Evolutionary conservation across 2,888 invertebrate genomes (phyloP).

Genomic region (Pinctada fucata): DNA sequence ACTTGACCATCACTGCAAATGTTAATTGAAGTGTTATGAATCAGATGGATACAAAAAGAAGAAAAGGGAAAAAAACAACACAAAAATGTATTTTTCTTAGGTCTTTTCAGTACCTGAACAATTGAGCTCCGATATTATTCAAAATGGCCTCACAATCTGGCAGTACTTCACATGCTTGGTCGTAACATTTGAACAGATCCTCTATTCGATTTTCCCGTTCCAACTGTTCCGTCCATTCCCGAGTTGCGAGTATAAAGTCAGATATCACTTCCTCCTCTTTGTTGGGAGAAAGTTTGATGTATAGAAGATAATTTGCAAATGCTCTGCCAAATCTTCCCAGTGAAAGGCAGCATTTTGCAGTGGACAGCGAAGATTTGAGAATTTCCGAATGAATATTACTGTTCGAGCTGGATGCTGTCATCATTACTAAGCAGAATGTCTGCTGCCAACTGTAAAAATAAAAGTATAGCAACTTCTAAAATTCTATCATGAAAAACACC

Average conservation of each 20-base stretch:
- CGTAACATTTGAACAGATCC: conserved; percentile 66
- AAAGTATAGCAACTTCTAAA: no score
- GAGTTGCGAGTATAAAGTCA: conserved; percentile 60
- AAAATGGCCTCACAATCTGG: conserved; percentile 78
- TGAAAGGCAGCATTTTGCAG: conserved; percentile 54
- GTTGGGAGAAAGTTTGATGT: conserved; percentile 59
- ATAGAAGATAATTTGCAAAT: conserved; percentile 67
- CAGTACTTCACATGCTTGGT: conserved; percentile 76
- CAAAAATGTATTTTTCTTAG: no score
- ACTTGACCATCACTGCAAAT: no score
- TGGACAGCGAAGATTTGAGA: conserved; percentile 49
- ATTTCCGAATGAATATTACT: conserved; percentile 24
- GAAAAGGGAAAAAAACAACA: no score
- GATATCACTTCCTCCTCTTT: conserved; percentile 48
- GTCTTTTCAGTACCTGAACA: conserved; percentile 77
- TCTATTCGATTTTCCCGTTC: conserved; percentile 53
- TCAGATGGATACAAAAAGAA: no score
- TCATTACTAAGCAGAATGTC: no score
- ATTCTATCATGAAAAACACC: no score
- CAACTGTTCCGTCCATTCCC: conserved; percentile 65
- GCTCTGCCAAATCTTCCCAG: conserved; percentile 62
- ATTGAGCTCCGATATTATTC: conserved; percentile 79
- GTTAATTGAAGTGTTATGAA: no score
- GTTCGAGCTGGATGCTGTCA: neutral
- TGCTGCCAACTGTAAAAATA: no score